Percentiles rank a stretch among this genome's conserved stretches.
Evolutionary conservation across 2,113 vertebrate genomes (phyloP).

Genomic region (Cricetomys ansorgei): DNA sequence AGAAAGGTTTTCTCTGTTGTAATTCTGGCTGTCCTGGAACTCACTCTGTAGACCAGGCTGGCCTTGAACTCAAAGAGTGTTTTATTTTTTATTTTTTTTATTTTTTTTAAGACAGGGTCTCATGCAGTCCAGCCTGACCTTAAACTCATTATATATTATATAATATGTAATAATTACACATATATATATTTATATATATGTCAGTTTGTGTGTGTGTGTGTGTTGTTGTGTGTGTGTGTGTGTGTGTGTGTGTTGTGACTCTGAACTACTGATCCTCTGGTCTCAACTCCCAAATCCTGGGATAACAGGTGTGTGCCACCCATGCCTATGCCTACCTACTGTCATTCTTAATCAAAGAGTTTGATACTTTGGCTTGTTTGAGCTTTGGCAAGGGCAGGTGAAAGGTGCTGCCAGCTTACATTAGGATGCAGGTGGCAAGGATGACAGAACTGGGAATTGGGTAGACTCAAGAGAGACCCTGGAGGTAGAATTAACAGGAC

Average conservation of each 20-base stretch:
- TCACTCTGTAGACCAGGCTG: background rate
- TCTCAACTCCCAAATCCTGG: background rate
- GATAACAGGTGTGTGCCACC: background rate
- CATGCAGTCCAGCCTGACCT: no score
- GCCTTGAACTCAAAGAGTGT: no score
- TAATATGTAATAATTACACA: no score
- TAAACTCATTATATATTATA: no score
- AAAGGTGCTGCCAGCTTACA: background rate
- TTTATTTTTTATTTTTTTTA: no score
- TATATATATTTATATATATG: no score
- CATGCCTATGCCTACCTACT: no score
- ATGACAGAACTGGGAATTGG: background rate
- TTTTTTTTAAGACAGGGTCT: no score
- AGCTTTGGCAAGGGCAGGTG: background rate
- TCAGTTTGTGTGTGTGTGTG: no score
- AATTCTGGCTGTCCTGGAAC: background rate
- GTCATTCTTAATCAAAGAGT: background rate
- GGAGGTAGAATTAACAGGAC: background rate
- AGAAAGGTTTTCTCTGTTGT: background rate
- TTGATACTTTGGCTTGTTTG: background rate
- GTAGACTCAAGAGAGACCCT: background rate
- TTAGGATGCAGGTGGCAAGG: background rate
- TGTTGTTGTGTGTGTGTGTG: no score
- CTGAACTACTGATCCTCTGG: background rate
- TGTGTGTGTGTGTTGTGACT: no score